Evolutionary conservation across 2,113 vertebrate genomes (phyloP).

Genomic region (Heliornis fulica): DNA sequence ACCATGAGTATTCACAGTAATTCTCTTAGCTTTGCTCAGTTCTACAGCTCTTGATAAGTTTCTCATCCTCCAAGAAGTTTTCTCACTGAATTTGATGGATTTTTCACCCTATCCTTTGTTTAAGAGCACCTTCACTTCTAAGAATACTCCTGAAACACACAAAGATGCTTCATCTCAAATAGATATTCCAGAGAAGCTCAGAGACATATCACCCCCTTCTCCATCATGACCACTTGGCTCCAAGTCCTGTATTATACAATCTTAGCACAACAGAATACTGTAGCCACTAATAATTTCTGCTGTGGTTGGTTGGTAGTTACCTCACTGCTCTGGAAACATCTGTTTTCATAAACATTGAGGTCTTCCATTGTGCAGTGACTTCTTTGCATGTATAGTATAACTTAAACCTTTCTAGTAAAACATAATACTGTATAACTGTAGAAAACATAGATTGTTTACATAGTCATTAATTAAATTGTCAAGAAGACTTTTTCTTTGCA

Average conservation of each 20-base stretch:
- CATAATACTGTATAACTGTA: not conserved
- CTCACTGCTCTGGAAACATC: not conserved
- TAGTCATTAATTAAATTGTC: not conserved
- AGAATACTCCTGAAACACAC: not conserved
- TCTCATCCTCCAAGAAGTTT: not conserved
- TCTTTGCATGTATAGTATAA: not conserved
- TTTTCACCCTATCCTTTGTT: not conserved
- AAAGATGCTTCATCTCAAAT: not conserved
- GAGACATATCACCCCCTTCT: not conserved
- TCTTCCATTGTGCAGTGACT: not conserved
- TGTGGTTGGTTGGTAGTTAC: not conserved
- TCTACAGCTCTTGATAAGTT: not conserved
- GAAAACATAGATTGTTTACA: not conserved
- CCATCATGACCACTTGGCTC: not conserved
- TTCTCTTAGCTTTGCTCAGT: not conserved
- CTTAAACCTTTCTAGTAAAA: not conserved
- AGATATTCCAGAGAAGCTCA: not conserved
- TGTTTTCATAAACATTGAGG: not conserved
- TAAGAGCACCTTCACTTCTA: not conserved
- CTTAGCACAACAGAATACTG: not conserved
- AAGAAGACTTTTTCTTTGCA: not conserved
- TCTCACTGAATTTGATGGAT: not conserved
- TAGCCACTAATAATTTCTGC: not conserved
- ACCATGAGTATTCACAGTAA: not conserved
- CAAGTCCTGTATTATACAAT: not conserved